Base-by-base conservation (phyloP, 2,888 invertebrate genomes). In the Acleris sparsana region DNA sequence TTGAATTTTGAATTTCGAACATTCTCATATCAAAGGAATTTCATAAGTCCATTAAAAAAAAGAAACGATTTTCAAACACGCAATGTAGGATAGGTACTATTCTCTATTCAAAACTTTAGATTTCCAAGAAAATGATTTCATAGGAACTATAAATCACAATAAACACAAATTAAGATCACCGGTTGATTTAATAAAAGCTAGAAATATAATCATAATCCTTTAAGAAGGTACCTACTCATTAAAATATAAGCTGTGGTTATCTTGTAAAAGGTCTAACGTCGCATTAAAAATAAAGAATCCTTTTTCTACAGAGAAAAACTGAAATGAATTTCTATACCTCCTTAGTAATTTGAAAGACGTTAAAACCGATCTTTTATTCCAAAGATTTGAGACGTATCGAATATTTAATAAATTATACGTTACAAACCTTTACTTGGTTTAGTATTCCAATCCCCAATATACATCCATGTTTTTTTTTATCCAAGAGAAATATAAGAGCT, bases 371-470 rank as follows among this genome's bases (percentile, higher is more conserved):
- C 80, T 86, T 87, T 88, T 83, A 84, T 87, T 86, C 80, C 86
- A 87, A 84, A 84, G 80, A 83, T 85, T 86, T 84, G 88, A 88
- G 88, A 86, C 85, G 85, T 88, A 90, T 92, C 89, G 84, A 87
- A 91, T 87, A 88, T 92, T 90, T 87, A 85, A 85, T 78, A 86
- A 91, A 92, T 92, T 92, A 91, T 81, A 92, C 74, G 89, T 87
- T 90, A 82, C 84, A 80, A 85, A 83, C 82, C 80, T 84, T 85
- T 78, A 83, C 85, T 87, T 87, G 83, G 79, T 88, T 90, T 89
- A 87, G 63, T 90, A 90, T 89, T 89, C 80, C 83, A 82, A 85
- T 88, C 87, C 83, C 80, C 80, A 80, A 82, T 82, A 87, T 87
- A 85, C 85, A 81, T 86, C 85, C 87, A 86, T 82, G 83, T 82